Percentiles rank a stretch among this genome's conserved stretches.
Conservation (phyloP, 2,888 invertebrate genomes). For the Seira sanloemensis region DNA sequence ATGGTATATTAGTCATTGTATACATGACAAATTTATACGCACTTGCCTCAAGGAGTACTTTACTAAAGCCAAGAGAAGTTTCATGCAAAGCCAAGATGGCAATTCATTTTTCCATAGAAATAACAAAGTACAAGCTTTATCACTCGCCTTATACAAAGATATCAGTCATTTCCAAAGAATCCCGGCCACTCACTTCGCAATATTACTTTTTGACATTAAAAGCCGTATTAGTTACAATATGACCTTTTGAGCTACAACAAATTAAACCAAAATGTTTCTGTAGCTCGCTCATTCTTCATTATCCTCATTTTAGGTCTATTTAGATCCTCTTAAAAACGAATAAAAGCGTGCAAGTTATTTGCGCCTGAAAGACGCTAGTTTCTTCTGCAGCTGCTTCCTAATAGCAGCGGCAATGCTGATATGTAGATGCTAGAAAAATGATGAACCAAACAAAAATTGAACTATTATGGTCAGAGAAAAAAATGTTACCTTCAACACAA, state of each 20-base stretch:
- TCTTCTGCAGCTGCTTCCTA: not conserved
- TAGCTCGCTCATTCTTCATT: not conserved
- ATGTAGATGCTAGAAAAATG: too few relatives aligned
- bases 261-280: constrained; percentile 1
- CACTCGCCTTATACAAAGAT: not conserved
- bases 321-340: constrained; percentile 25
- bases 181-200: not conserved
- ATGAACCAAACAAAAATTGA: too few relatives aligned
- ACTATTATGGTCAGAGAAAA: too few relatives aligned
- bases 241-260: constrained; percentile 19
- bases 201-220: constrained; percentile 27
- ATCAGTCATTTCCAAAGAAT: not conserved
- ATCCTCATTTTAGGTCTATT: constrained; percentile 12
- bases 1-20: not conserved
- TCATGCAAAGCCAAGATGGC: too few relatives aligned
- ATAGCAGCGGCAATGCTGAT: constrained; percentile 23
- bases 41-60: not conserved
- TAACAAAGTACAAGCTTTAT: not conserved
- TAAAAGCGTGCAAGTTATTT: not conserved
- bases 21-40: not conserved
- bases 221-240: constrained; percentile 34
- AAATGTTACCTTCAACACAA: constrained; percentile 57
- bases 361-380: not conserved
- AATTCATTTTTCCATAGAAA: not conserved
- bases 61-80: too few relatives aligned